A percentile compares a stretch with the other conserved stretches of the same genome.
phyloP scores from a whole-genome alignment of 2,113 vertebrate species.

The Thunnus maccoyii region DNA sequence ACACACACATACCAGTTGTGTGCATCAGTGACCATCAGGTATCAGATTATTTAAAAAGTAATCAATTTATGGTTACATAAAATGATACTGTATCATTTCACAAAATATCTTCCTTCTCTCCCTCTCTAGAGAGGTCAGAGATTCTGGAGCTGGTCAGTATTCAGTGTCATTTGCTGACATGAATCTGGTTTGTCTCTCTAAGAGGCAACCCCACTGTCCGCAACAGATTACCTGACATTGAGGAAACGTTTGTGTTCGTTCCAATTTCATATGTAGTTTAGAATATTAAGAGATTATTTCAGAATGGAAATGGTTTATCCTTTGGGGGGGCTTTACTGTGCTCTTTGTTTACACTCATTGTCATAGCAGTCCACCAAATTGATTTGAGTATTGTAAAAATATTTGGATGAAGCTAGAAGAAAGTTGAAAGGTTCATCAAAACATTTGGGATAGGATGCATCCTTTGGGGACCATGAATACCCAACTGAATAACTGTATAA shows the following conservation, averaged over 20 bases:
- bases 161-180: not conserved
- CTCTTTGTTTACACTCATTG: too few species aligned
- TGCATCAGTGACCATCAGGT: slow-evolving; percentile 10
- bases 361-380: not conserved
- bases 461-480: too few species aligned
- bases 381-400: too few species aligned
- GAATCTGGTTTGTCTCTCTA: not conserved
- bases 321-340: too few species aligned
- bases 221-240: not conserved
- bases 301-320: too few species aligned
- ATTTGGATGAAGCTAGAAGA: too few species aligned
- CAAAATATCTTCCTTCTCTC: not conserved
- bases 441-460: too few species aligned
- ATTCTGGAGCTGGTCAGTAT: not conserved
- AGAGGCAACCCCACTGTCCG: not conserved
- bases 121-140: not conserved
- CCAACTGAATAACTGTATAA: too few species aligned
- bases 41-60: not conserved
- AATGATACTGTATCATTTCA: not conserved
- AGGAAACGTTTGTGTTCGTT: too few species aligned
- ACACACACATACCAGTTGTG: not conserved
- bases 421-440: too few species aligned
- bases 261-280: too few species aligned
- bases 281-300: too few species aligned
- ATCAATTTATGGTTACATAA: not conserved